Evolutionary conservation across 2,888 invertebrate genomes (phyloP), one percentile per base, ranked within the genome.

Genomic region (Drosophila basisetae): DNA sequence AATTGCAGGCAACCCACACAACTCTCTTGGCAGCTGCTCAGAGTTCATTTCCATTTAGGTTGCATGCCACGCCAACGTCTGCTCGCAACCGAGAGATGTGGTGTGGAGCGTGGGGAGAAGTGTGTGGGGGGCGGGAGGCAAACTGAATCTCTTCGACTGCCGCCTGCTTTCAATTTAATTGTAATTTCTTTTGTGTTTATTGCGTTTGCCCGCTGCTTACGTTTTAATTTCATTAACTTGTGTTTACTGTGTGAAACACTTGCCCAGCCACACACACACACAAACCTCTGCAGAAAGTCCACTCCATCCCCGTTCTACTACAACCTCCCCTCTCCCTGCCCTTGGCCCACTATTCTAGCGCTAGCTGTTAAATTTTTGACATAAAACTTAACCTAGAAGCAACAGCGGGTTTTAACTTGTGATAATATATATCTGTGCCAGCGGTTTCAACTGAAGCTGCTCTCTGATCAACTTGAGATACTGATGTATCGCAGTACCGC

Each of bases 151-250:
- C 75, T 75, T 68, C 86, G 77, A 83, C 13, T 30, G n/a, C n/a
- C 81, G 75, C 68, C 68, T 78, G 90, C 83, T 85, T 85, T 85
- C 83, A 85, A 85, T 90, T 85, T 85, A 85, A 85, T 89, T 85
- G 89, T 90, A 90, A 89, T 85, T 85, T 85, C 90, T 85, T 85
- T 90, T 89, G 86, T 85, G 90, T 85, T 90, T 90, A 85, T 90
- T 90, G 78, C 89, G 78, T 78, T 88, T 82, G 88, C 70, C 79
- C 71, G 87, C 82, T 86, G 88, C 85, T 90, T 90, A 85, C 89
- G 86, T 88, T 85, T 88, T 85, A 90, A 85, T 85, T 85, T 85
- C 89, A 90, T 85, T 85, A 85, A 90, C 89, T 88, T 61, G 76
- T 78, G 83, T 88, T 85, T 84, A 82, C 85, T 90, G 85, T 85